A percentile compares a stretch with the other conserved stretches of the same genome.
phyloP scores from a whole-genome alignment of 1,140 invertebrate genomes.

The Anagrus nilaparvatae region DNA sequence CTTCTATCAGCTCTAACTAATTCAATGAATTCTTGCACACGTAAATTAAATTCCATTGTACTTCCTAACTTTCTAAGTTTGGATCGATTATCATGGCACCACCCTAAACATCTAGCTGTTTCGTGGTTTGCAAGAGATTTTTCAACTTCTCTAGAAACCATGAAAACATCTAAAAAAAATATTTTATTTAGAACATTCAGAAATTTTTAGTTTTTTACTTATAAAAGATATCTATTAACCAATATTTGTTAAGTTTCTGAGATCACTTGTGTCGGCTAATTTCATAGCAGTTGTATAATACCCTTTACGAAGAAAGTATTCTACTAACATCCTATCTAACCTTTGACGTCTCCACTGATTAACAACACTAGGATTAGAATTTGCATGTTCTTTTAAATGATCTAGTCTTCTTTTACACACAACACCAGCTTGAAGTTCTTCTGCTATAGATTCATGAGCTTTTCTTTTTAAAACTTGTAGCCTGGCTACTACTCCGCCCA shows the following conservation, averaged over 20 bases:
- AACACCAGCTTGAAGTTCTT: constrained; percentile 79
- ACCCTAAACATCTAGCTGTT: constrained; percentile 81
- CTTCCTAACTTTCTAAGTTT: constrained; percentile 88
- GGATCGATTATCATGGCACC: constrained; percentile 96
- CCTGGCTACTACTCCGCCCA: constrained; percentile 83
- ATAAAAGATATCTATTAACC: too few relatives aligned
- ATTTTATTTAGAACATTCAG: not conserved
- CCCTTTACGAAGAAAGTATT: constrained; percentile 91
- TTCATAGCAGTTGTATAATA: constrained; percentile 88
- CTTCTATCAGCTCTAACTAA: constrained; percentile 75
- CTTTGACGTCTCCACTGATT: constrained; percentile 81
- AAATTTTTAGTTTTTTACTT: not conserved
- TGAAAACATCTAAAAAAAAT: constrained; percentile 63
- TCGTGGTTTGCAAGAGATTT: constrained; percentile 67
- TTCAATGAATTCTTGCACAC: constrained; percentile 90
- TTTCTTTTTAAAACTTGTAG: constrained; percentile 86
- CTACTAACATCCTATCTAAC: constrained; percentile 89
- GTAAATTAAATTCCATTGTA: constrained; percentile 83
- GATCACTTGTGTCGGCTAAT: constrained; percentile 69
- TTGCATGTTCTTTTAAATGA: constrained; percentile 76
- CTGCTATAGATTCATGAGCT: constrained; percentile 83
- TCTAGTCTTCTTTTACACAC: constrained; percentile 84
- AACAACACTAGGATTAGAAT: constrained; percentile 42
- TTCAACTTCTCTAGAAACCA: constrained; percentile 82
- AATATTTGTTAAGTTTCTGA: constrained; percentile 87